Evolutionary conservation across 2,888 invertebrate species (phyloP).

Genomic region (Osmoderma eremita): DNA sequence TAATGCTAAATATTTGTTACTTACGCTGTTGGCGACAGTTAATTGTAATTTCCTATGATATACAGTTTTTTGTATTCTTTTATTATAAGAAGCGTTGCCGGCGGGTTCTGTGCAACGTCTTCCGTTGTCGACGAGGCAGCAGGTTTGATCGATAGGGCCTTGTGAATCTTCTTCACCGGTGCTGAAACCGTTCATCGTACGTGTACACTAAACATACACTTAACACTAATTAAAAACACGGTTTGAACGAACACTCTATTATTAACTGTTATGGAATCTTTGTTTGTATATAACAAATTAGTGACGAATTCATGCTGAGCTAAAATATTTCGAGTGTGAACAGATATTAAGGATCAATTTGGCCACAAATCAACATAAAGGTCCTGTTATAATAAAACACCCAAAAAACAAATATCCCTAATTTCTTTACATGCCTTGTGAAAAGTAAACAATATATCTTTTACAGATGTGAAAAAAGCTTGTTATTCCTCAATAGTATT

Average conservation of each 20-base stretch:
- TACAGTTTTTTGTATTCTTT: slow-evolving; percentile 95
- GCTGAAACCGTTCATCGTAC: slow-evolving; percentile 85
- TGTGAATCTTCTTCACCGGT: slow-evolving; percentile 91
- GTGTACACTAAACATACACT: slow-evolving; percentile 29
- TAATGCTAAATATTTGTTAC: slow-evolving; percentile 50
- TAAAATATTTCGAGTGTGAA: slow-evolving; percentile 46
- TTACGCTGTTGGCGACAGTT: slow-evolving; percentile 82
- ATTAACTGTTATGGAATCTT: too few relatives aligned
- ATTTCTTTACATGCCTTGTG: slow-evolving; percentile 30
- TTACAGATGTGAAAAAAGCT: background rate
- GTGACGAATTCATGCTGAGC: slow-evolving; percentile 15
- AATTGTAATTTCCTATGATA: slow-evolving; percentile 90
- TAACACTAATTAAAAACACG: background rate
- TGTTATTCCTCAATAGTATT: background rate
- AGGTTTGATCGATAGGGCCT: slow-evolving; percentile 88
- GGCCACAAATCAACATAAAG: slow-evolving; percentile 46
- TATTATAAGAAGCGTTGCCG: slow-evolving; percentile 96
- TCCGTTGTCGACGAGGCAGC: slow-evolving; percentile 91
- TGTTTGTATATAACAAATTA: slow-evolving; percentile 21
- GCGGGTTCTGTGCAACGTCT: slow-evolving; percentile 88
- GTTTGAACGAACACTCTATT: slow-evolving; percentile 1
- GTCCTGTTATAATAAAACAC: slow-evolving; percentile 49
- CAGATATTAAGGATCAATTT: slow-evolving; percentile 44
- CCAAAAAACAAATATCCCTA: slow-evolving; percentile 44
- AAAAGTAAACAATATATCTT: background rate